Evolutionary conservation across 2,113 vertebrate species (phyloP).

Genomic region (Crypturellus undulatus): DNA sequence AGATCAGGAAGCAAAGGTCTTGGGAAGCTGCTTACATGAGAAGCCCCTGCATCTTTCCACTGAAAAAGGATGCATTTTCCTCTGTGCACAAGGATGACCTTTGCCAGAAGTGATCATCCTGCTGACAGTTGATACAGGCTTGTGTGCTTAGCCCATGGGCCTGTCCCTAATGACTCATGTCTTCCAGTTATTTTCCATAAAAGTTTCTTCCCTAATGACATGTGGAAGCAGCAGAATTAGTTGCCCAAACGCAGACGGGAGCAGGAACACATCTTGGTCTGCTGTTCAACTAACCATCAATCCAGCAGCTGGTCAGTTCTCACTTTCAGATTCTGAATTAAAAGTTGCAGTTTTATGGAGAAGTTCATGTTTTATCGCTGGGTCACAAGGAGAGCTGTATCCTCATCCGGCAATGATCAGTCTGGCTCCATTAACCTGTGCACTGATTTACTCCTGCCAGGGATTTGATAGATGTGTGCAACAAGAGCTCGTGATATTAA

Average conservation of each 20-base stretch:
- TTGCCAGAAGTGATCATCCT: neutral
- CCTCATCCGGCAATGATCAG: neutral
- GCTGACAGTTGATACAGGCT: neutral
- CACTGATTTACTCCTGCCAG: neutral
- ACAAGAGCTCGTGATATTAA: conserved; percentile 1
- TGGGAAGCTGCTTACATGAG: neutral
- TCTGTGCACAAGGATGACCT: neutral
- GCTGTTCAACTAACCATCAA: neutral
- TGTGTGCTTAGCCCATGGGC: neutral
- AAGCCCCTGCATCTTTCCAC: neutral
- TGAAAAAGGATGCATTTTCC: neutral
- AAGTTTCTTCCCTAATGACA: neutral
- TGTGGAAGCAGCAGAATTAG: neutral
- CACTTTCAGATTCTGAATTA: neutral
- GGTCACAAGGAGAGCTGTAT: neutral
- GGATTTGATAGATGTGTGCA: neutral
- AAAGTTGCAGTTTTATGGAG: neutral
- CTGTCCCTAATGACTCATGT: rapidly evolving
- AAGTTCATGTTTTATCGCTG: neutral
- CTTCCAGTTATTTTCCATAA: neutral
- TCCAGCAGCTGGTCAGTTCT: neutral
- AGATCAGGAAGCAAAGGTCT: neutral
- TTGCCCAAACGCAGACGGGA: neutral
- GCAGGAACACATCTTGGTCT: neutral
- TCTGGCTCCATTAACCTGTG: neutral